These are phyloP conservation scores for Monoplex corrugatus DNA, from an alignment of 2,888 invertebrate genomes.

Conservation along the genomic window DNA sequence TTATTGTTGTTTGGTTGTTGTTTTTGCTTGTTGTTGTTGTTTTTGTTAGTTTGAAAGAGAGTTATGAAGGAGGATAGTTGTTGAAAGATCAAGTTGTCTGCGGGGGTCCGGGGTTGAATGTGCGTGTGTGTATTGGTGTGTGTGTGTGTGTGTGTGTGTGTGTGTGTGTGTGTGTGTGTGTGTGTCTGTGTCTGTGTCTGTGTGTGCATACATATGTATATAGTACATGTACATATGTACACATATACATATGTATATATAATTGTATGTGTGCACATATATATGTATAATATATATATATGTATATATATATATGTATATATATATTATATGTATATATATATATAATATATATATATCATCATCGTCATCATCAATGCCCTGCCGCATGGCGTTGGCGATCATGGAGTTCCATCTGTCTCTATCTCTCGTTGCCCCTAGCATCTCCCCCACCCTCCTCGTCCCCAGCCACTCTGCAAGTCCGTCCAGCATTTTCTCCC, in stretches of 20 bases:
- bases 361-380: too few species aligned
- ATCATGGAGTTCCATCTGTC: too few species aligned
- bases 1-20: background rate
- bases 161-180: constrained; percentile 15
- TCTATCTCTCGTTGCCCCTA: too few species aligned
- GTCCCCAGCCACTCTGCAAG: too few species aligned
- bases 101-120: background rate
- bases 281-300: too few species aligned
- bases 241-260: background rate
- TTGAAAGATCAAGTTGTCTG: background rate
- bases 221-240: too few species aligned
- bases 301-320: too few species aligned
- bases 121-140: background rate
- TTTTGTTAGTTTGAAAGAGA: background rate
- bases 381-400: too few species aligned
- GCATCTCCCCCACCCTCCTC: too few species aligned
- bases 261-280: background rate
- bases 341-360: too few species aligned
- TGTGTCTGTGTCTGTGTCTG: constrained; percentile 4
- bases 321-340: too few species aligned
- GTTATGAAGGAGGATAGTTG: background rate
- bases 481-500: too few species aligned
- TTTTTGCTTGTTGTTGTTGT: background rate
- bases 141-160: background rate
- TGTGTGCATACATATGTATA: background rate